A percentile compares a stretch with the other conserved stretches of the same genome.
Evolutionary conservation across 2,888 invertebrate genomes (phyloP).

Genomic region (Drosophila neutralis): DNA sequence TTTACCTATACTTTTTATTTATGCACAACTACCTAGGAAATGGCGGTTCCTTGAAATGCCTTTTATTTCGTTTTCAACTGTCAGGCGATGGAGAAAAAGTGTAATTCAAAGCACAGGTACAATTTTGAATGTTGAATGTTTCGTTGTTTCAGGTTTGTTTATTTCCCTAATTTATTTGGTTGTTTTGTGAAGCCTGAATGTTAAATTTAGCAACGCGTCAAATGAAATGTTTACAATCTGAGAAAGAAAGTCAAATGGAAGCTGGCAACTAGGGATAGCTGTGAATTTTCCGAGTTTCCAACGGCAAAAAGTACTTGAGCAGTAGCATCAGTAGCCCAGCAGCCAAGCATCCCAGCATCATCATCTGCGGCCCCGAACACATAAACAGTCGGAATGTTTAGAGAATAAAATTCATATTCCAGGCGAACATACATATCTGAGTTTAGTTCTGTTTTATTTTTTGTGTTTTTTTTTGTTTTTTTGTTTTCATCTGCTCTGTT

Average conservation of each 20-base stretch:
- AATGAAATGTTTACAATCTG: constrained; percentile 82
- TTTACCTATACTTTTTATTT: background rate
- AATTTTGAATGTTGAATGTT: constrained; percentile 25
- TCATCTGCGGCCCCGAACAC: constrained; percentile 44
- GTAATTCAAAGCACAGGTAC: constrained; percentile 58
- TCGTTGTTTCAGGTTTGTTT: constrained; percentile 57
- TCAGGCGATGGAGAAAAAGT: constrained; percentile 46
- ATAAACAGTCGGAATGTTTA: constrained; percentile 76
- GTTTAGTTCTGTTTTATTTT: constrained; percentile 3
- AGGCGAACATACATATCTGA: constrained; percentile 45
- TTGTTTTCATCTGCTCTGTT: constrained; percentile 19
- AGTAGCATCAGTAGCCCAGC: constrained; percentile 29
- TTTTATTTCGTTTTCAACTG: constrained; percentile 22
- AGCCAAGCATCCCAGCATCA: constrained; percentile 17
- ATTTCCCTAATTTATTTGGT: constrained; percentile 73
- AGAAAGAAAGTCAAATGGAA: constrained; percentile 76
- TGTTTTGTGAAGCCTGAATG: constrained; percentile 57
- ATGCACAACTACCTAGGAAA: background rate
- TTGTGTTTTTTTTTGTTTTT: background rate
- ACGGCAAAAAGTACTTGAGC: constrained; percentile 52
- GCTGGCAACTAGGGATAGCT: constrained; percentile 31
- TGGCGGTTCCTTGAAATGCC: background rate
- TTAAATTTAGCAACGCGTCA: constrained; percentile 75
- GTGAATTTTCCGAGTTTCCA: constrained; percentile 57
- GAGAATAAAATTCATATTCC: constrained; percentile 65